phyloP scores from a whole-genome alignment of 2,797 vertebrate species.

The Pyrocephalus nanus region DNA sequence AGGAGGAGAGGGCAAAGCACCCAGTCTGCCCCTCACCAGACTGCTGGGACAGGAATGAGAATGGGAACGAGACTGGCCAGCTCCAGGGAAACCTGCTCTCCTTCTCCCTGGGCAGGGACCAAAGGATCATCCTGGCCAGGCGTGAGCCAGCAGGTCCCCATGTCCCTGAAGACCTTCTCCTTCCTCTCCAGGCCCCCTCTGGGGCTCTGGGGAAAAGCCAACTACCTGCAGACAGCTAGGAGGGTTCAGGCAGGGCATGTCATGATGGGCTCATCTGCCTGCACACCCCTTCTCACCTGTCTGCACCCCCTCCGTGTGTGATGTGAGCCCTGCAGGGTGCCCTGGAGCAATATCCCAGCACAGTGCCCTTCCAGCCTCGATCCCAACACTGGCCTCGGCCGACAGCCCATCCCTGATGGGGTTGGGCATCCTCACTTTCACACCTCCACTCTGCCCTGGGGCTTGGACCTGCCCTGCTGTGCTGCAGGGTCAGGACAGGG shows the following conservation, averaged over 20 bases:
- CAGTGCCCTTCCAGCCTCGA: not conserved
- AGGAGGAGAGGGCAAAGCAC: not conserved
- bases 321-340: not conserved
- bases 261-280: not conserved
- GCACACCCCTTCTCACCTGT: not conserved
- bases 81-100: not conserved
- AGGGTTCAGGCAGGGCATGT: not conserved
- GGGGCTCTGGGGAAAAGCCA: rapidly evolving
- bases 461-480: rapidly evolving
- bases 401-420: not conserved
- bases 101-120: not conserved
- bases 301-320: rapidly evolving
- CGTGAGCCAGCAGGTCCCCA: rapidly evolving
- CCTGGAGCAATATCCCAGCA: not conserved
- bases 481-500: not conserved
- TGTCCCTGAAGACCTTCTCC: not conserved
- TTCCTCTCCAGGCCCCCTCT: not conserved
- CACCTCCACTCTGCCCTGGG: not conserved
- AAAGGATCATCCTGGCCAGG: not conserved
- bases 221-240: not conserved
- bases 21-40: rapidly evolving
- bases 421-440: rapidly evolving
- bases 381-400: rapidly evolving
- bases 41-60: not conserved
- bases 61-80: not conserved